Base-by-base conservation (phyloP, 1,140 invertebrate species). In the Saccostrea glomerata region DNA sequence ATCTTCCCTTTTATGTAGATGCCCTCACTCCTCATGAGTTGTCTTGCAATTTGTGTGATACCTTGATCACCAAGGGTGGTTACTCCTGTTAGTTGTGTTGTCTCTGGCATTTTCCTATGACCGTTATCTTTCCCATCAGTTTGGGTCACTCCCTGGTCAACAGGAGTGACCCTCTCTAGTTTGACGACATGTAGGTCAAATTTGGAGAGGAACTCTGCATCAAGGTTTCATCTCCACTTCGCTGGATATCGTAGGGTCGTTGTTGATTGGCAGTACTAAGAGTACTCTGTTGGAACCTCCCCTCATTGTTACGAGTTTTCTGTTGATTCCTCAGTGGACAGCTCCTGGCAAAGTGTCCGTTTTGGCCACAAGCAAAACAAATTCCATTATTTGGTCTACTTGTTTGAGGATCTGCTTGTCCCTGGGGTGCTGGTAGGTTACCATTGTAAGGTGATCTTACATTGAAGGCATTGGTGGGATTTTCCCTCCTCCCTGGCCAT, bases 1-100 rank as follows among this genome's bases (percentile, higher is more conserved):
- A 87, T 47, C 73, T 87, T 87, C n/a, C 70, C 86, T 77, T 23
- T 77, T 12, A 87, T 70, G 73, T 87, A 87, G n/a, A 87, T 70
- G 7, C 86, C 86, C 40, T 87, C 86, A 87, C 86, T 86, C 17
- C 60, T 86, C n/a, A 82, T 4, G n/a, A 23, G 23, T 58, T 87
- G 70, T 15, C 73, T 47, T 82, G 63, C 66, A 87, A 87, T 82
- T 25, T 47, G 25, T 87, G 82, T 40, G 30, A 40, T 60, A 70
- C 82, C 54, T 20, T 54, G n/a, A 40, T 84, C 20, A 54, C 60
- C 30, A 40, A 60, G 54, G 56, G 30, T 36, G 30, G 30, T 36
- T 36, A 36, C 30, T 36, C 30, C 30, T 36, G 30, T 36, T 36
- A 2, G 0, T 36, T 36, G 30, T 36, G 30, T 36, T 36, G 30